phyloP scores from a whole-genome alignment of 2,113 vertebrate genomes.

The Leptocoma aspasia region DNA sequence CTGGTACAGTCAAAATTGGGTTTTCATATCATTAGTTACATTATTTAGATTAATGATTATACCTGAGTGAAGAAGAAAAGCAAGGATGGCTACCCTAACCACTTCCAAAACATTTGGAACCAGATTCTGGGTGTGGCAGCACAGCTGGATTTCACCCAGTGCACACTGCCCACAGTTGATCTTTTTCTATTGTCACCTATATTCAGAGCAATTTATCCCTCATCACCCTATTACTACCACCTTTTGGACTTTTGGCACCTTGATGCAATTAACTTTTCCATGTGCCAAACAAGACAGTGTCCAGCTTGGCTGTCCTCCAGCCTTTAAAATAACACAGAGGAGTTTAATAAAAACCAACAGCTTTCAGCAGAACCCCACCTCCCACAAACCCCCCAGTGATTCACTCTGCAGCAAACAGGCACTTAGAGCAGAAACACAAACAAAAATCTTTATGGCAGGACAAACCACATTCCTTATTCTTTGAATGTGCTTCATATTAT shows the following conservation, averaged over 20 bases:
- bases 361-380: not conserved
- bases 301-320: not conserved
- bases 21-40: not conserved
- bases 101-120: not conserved
- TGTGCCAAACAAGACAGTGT: fast-evolving
- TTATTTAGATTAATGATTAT: not conserved
- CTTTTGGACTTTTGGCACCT: not conserved
- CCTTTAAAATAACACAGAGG: not conserved
- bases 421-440: not conserved
- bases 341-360: not conserved
- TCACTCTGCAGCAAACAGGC: fast-evolving
- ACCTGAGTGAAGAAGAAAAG: not conserved
- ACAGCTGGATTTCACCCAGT: not conserved
- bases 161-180: no score
- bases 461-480: not conserved
- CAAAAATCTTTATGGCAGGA: not conserved
- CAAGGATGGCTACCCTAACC: not conserved
- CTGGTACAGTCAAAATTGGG: not conserved
- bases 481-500: not conserved
- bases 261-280: not conserved
- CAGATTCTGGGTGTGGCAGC: not conserved
- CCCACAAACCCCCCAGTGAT: not conserved
- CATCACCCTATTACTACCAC: not conserved
- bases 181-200: not conserved
- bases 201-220: not conserved